Evolutionary conservation across 1,140 invertebrate genomes (phyloP), one percentile per base, ranked within the genome.

Genomic region (Sogatella furcifera): DNA sequence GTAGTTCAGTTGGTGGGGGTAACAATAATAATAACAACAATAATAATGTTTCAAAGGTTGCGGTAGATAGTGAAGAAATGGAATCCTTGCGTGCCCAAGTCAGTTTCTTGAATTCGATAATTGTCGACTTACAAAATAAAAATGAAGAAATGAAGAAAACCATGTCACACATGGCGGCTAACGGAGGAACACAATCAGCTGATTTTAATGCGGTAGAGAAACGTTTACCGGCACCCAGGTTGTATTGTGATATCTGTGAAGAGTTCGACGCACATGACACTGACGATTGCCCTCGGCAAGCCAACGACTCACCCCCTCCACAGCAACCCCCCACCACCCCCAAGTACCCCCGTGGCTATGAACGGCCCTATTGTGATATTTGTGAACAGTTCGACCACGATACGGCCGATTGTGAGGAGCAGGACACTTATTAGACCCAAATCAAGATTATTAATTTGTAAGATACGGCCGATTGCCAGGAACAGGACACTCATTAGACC

Each of bases 221-320:
- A 57, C 72, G 73, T 59, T 65, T 75, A 57, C 74, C 81, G 5
- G 78, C 88, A 17, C 88, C 89, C 22, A 83, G 95, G 46, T 74
- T 94, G 65, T 98, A 92, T 76, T 98, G 95, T 80, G 95, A 98
- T 80, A 97, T 97, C 67, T 98, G 95, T 75, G 95, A 98, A 76
- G 80, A 85, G 70, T 98, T 98, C 78, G 95, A 98, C 77, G 76
- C 85, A 58, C 96, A 98, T 70, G 95, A 98, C 71, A 98, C 95
- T 0, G 93, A 97, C 72, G 95, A 98, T 73, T 98, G 95, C 77
- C 94, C 94, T 15, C 77, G 82, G 15, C 95, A 97, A 76, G 82
- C 82, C 9, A 81, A 81, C 59, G 83, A 84, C 56, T 71, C 73
- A 28, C 67, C 77, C 6, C 68, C 76, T 43, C 66, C 74, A 64